phyloP scores from a whole-genome alignment of 1,140 invertebrate species.

The Camponotus pennsylvanicus region DNA sequence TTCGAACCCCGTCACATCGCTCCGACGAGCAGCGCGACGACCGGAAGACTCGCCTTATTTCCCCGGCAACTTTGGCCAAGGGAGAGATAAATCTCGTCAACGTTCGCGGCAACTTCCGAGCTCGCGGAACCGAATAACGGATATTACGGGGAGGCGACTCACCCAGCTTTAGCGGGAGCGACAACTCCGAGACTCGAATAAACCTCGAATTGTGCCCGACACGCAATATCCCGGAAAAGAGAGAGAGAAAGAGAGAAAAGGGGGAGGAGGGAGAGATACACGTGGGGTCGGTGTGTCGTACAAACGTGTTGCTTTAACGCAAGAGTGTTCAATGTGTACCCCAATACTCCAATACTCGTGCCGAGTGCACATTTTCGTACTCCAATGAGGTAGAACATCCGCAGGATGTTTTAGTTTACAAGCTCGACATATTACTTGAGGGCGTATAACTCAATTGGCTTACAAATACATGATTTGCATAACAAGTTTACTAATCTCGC shows the following conservation, averaged over 20 bases:
- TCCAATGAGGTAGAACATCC: neutral
- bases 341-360: neutral
- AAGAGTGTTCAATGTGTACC: slow-evolving; percentile 16
- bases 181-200: slow-evolving; percentile 50
- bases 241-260: neutral
- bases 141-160: slow-evolving; percentile 31
- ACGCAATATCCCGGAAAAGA: slow-evolving; percentile 44
- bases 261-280: neutral
- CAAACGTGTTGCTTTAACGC: slow-evolving; percentile 40
- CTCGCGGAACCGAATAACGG: slow-evolving; percentile 55
- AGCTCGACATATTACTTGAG: slow-evolving; percentile 37
- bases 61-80: slow-evolving; percentile 31
- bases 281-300: slow-evolving; percentile 20
- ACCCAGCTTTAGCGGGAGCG: neutral
- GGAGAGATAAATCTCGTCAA: slow-evolving; percentile 59
- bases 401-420: slow-evolving; percentile 46
- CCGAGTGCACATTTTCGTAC: neutral
- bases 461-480: neutral
- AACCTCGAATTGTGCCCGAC: slow-evolving; percentile 54
- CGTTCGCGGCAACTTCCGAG: slow-evolving; percentile 52
- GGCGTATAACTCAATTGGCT: slow-evolving; percentile 29
- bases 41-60: slow-evolving; percentile 59
- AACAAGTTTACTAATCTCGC: slow-evolving; percentile 26
- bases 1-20: slow-evolving; percentile 48
- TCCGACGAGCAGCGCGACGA: slow-evolving; percentile 37